Base-by-base conservation (phyloP, 2,797 vertebrate genomes). In the Anolis apletophallus region DNA sequence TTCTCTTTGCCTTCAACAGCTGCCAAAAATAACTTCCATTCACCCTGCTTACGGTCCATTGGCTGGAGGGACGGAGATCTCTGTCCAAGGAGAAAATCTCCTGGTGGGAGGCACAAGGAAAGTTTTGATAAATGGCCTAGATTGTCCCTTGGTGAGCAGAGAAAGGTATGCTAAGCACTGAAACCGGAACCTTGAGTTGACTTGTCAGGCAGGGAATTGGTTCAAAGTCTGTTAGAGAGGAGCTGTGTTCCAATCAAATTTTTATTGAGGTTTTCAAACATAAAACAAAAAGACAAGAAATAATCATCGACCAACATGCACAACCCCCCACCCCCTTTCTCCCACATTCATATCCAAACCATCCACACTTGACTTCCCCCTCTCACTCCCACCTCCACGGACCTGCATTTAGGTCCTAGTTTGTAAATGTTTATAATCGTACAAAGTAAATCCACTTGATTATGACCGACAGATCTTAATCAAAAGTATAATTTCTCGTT, bases 21-120 rank as follows among this genome's bases (percentile, higher is more conserved):
- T 97, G 71, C 98, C 98, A 21, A 92, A 88, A 82, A 91, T 99
- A 93, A 97, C 94, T 29, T 90, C 96, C 50, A 95, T 99, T 84
- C 95, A 96, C 32, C 99, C 98, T 2, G 95, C 94, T 1, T 99
- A 98, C 16, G 99, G 99, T 5, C 99, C 99, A 6, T 95, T n/a
- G 40, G 94, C 96, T 5, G 99, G 99, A 64, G 98, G 98, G 40
- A 98, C 99, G 1, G 93, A 93, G 68, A 96, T 99, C 89, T 98
- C 96, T 3, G 96, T 99, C 55, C 94, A 81, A 0, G 99, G 99
- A 59, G 94, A 91, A 68, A 94, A 97, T 87, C 93, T 99, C 88
- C 96, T 95, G 0, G 93, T 97, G 0, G 98, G 98, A 61, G 97
- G 94, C 84, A 97, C 94, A 83, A 96, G 96, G 91, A 96, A 4